phyloP scores from a whole-genome alignment of 2,113 vertebrate species.

The Peromyscus polionotus region DNA sequence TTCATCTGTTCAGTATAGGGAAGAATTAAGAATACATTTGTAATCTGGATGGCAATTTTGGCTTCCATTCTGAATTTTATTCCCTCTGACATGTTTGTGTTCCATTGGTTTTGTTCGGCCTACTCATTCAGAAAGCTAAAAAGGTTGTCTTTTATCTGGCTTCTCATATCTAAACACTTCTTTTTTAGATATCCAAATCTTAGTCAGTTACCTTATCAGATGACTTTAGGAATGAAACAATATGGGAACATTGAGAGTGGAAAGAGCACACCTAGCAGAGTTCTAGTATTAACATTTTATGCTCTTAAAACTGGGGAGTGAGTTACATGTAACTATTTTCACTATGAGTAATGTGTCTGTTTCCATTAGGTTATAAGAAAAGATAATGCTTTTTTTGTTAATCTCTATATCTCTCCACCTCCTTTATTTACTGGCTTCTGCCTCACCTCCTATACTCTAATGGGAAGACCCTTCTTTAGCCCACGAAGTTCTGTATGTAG shows the following conservation, averaged over 20 bases:
- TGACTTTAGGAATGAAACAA: not conserved
- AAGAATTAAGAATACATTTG: not conserved
- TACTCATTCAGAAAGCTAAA: not conserved
- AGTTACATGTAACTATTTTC: not conserved
- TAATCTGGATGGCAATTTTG: not conserved
- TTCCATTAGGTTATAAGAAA: conserved; percentile 2
- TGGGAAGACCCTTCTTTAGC: not conserved
- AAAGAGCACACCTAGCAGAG: not conserved
- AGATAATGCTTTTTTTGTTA: not conserved
- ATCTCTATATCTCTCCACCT: not conserved
- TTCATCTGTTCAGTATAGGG: not conserved
- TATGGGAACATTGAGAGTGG: not conserved
- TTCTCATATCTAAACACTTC: not conserved
- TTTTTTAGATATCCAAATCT: conserved; percentile 5
- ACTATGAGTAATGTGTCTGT: not conserved
- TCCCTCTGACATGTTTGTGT: not conserved
- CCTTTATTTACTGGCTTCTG: not conserved
- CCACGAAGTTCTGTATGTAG: not conserved
- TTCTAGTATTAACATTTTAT: not conserved
- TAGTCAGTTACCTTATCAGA: not conserved
- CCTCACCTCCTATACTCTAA: not conserved
- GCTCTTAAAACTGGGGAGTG: not conserved
- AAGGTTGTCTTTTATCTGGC: not conserved
- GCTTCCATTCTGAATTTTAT: not conserved
- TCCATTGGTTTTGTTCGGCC: not conserved